Evolutionary conservation across 1,140 invertebrate genomes (phyloP).

Genomic region (Thaumatotibia leucotreta): DNA sequence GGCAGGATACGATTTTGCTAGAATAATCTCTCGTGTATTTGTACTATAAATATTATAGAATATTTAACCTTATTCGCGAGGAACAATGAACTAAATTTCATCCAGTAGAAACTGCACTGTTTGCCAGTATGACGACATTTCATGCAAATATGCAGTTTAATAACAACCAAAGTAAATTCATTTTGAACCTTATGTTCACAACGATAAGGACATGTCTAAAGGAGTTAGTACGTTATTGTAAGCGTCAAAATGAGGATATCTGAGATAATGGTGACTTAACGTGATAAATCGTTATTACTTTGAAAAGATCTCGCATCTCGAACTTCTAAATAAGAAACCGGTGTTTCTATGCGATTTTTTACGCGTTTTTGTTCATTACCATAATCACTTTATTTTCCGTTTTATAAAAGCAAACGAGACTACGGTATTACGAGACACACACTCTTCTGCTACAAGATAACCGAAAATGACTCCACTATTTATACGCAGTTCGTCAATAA

Average conservation of each 20-base stretch:
- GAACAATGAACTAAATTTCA: neutral
- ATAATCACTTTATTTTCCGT: too few species aligned
- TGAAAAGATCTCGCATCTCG: too few species aligned
- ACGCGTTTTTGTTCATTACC: too few species aligned
- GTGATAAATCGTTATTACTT: neutral
- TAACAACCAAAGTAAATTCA: neutral
- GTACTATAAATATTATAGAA: too few species aligned
- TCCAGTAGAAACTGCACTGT: neutral
- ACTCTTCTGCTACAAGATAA: too few species aligned
- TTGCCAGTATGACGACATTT: neutral
- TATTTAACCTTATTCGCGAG: neutral
- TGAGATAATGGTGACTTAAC: neutral
- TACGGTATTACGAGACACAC: too few species aligned
- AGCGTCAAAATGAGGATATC: neutral
- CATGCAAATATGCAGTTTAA: neutral
- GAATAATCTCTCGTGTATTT: too few species aligned
- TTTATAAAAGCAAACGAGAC: too few species aligned
- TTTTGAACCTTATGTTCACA: neutral
- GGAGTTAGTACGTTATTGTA: neutral
- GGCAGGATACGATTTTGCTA: too few species aligned
- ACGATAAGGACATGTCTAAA: neutral
- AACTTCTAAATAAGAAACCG: conserved; percentile 3
- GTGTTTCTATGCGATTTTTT: too few species aligned
- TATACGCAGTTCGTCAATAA: too few species aligned
- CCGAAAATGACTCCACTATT: too few species aligned